phyloP scores from a whole-genome alignment of 2,888 invertebrate species.

The Myopa testacea region DNA sequence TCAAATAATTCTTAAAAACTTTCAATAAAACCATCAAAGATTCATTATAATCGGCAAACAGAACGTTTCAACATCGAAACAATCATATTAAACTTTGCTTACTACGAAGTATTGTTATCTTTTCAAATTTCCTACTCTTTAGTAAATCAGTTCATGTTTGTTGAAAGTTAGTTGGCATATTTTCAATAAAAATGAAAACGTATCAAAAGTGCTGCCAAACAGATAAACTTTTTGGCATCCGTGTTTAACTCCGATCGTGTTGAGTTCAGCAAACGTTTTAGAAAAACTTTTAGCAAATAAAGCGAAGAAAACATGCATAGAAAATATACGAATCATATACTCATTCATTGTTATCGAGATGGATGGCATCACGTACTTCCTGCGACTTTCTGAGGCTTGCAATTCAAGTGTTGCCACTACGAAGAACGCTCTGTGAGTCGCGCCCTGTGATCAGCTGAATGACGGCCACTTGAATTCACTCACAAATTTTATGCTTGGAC shows the following conservation, averaged over 20 bases:
- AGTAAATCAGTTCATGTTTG: not conserved
- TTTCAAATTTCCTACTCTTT: too few species aligned
- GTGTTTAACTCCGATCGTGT: not conserved
- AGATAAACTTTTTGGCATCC: not conserved
- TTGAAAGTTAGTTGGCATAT: not conserved
- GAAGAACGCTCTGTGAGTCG: too few species aligned
- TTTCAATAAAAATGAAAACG: not conserved
- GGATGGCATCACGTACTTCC: not conserved
- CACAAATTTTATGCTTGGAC: not conserved
- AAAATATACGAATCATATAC: not conserved
- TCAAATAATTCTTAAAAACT: not conserved
- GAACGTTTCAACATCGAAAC: too few species aligned
- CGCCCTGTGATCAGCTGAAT: not conserved
- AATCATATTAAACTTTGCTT: too few species aligned
- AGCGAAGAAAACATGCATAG: not conserved
- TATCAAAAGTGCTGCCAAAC: constrained; percentile 5
- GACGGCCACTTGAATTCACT: not conserved
- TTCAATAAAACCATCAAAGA: too few species aligned
- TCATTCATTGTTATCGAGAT: too few species aligned
- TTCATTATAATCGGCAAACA: too few species aligned
- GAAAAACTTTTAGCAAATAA: constrained; percentile 7
- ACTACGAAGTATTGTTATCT: too few species aligned
- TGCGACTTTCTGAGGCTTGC: too few species aligned
- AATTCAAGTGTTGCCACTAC: not conserved
- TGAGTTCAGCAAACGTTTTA: not conserved